phyloP scores from a whole-genome alignment of 2,888 invertebrate species.

The Callyntrura sp. region DNA sequence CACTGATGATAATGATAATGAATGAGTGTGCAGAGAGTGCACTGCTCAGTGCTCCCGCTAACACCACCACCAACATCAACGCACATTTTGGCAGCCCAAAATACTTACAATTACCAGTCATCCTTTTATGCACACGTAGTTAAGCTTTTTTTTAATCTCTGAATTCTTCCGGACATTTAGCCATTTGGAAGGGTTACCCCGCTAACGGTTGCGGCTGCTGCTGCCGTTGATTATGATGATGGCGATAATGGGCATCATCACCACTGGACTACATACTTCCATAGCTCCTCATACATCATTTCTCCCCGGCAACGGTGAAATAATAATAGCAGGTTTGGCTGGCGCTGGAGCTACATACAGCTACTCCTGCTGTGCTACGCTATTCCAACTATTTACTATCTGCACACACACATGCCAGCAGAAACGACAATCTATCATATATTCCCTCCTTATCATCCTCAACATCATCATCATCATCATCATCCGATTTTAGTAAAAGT shows the following conservation, averaged over 20 bases:
- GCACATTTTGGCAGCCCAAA: not conserved
- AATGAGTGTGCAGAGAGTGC: conserved; percentile 23
- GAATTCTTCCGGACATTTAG: conserved; percentile 29
- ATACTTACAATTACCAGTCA: too few species aligned
- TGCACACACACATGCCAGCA: too few species aligned
- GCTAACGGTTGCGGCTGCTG: not conserved
- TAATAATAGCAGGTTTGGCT: conserved; percentile 27
- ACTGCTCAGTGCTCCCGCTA: not conserved
- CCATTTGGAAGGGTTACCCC: not conserved
- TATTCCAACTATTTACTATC: conserved; percentile 37
- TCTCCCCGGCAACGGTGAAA: not conserved
- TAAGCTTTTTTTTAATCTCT: not conserved
- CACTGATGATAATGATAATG: conserved; percentile 57
- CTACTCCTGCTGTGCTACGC: conserved; percentile 46
- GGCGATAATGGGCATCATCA: conserved; percentile 14
- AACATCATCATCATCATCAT: not conserved
- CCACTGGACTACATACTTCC: too few species aligned
- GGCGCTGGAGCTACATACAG: not conserved
- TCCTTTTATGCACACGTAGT: not conserved
- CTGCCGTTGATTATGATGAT: not conserved
- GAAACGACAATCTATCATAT: not conserved
- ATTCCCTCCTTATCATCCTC: not conserved
- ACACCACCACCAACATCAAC: too few species aligned
- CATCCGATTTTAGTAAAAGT: conserved; percentile 7
- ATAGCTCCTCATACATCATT: too few species aligned